Base-by-base conservation (phyloP, 2,888 invertebrate genomes). In the Euspilapteryx auroguttella region DNA sequence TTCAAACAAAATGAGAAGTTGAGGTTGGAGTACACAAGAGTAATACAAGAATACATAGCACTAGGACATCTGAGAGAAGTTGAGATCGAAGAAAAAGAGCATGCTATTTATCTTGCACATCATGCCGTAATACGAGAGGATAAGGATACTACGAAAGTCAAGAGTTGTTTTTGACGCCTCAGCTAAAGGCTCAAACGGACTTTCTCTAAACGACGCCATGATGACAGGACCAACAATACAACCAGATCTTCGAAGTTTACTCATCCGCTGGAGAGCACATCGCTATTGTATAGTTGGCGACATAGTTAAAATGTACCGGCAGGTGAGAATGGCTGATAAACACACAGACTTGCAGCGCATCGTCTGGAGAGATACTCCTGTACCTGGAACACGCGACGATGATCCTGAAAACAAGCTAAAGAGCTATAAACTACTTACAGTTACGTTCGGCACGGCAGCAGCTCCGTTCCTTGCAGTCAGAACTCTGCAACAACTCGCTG, bases 221-320 rank as follows among this genome's bases (percentile, higher is more conserved):
- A 21, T 38, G 27, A 28, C 36, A 2, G 40, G 41, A 23, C 39
- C 40, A 6, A 30, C 25, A 9, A 11, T 42, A 10, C 43, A 44
- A 31, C 30, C 34, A 8, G 36, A 38, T 29, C 14, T 44, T 24
- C 32, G 37, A 12, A 29, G 29, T 11, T 31, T 44, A 4, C 9
- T 39, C 5, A 33, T 37, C 9, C 6, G 30, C 14, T 43, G 39
- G 31, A 14, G 39, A 23, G 26, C 13, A n/a, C 33, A 41, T 22
- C 28, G 15, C 13, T 25, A 41, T 20, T 35, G 33, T 8, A 28
- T 45, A 3, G 37, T 40, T 1, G 37, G 35, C 4, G 42, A 39
- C 27, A 34, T 41, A n/a, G 27, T 32, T 12, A 38, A 47, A 37
- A 46, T 47, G 43, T 48, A 42, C 23, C 23, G 45, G 3, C 37